These are phyloP conservation scores for Pristionchus japonicus DNA, from an alignment of 2,888 invertebrate genomes.

Conservation along the genomic window DNA sequence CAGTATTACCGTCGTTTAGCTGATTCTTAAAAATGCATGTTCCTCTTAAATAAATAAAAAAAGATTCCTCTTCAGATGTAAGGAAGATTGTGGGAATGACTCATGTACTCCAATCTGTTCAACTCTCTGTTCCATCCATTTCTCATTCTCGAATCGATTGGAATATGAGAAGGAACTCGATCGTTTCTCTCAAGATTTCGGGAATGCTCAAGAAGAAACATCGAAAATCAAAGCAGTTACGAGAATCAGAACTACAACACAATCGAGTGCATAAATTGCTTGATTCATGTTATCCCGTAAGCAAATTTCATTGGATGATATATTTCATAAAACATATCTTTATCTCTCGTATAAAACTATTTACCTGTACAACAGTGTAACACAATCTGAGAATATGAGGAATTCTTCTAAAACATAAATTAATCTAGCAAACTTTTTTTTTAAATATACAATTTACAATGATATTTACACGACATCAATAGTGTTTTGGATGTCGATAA, in stretches of 20 bases:
- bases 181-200: background rate
- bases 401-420: background rate
- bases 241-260: background rate
- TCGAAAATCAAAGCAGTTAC: background rate
- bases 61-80: background rate
- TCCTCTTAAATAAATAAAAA: background rate
- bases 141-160: background rate
- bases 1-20: background rate
- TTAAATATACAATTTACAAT: background rate
- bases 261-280: background rate
- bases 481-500: conserved; percentile 2
- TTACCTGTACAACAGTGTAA: background rate
- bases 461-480: background rate
- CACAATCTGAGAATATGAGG: conserved; percentile 10
- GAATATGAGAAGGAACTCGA: background rate
- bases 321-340: background rate
- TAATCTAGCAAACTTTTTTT: background rate
- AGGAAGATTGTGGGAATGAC: background rate
- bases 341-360: conserved; percentile 21
- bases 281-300: background rate
- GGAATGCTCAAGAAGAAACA: background rate
- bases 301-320: no score
- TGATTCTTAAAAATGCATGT: background rate
- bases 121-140: background rate
- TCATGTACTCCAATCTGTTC: background rate